These are phyloP conservation scores for Apaloderma vittatum DNA, from an alignment of 2,113 vertebrate genomes.

Conservation along the genomic window DNA sequence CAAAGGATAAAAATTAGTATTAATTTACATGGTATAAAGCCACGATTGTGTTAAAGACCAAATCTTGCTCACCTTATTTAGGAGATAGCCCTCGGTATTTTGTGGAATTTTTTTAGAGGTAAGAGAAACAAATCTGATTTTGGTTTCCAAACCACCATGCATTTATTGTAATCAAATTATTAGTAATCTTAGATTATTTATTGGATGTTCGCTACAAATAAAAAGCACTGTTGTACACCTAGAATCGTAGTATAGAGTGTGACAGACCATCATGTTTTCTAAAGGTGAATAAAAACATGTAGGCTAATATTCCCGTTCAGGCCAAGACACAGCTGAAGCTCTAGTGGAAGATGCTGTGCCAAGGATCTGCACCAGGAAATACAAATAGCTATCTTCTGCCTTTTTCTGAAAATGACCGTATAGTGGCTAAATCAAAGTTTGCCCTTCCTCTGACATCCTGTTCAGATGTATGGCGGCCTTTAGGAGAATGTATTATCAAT, in stretches of 20 bases:
- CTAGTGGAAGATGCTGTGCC: neutral
- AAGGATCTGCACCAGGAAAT: neutral
- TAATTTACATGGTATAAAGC: neutral
- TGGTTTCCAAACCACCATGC: neutral
- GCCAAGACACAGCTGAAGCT: neutral
- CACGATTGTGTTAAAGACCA: neutral
- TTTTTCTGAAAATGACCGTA: neutral
- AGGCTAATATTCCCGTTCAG: neutral
- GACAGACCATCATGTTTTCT: neutral
- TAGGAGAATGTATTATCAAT: neutral
- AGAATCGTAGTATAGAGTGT: neutral
- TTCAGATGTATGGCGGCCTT: neutral
- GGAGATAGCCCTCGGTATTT: neutral
- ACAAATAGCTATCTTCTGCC: neutral
- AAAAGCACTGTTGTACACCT: neutral
- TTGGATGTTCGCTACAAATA: neutral
- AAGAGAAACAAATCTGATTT: neutral
- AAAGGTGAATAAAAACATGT: neutral
- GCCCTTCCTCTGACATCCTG: neutral
- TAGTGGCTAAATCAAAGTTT: neutral
- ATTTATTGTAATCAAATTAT: neutral
- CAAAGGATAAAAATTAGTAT: neutral
- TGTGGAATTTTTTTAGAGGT: neutral
- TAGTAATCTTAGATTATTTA: neutral
- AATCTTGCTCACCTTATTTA: neutral